Evolutionary conservation across 1,140 invertebrate species (phyloP).

Genomic region (Sitophilus oryzae): DNA sequence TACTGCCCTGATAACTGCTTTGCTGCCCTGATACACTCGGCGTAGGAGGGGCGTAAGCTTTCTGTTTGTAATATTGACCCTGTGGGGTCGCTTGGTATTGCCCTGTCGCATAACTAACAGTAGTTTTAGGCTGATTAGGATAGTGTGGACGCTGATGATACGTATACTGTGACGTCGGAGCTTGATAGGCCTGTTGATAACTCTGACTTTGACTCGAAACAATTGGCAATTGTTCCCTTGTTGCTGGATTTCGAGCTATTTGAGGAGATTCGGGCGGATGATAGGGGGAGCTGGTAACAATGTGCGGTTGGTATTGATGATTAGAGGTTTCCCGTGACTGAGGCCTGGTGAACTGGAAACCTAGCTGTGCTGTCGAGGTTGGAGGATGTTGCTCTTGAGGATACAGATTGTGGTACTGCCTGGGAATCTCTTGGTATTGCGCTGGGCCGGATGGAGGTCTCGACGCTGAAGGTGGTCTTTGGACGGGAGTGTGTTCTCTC

Average conservation of each 20-base stretch:
- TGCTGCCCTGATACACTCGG: not conserved
- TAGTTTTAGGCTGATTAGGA: slow-evolving; percentile 9
- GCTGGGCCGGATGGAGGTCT: slow-evolving; percentile 33
- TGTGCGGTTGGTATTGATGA: slow-evolving; percentile 32
- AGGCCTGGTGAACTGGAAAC: slow-evolving; percentile 30
- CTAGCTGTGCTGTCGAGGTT: slow-evolving; percentile 21
- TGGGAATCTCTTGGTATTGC: slow-evolving; percentile 24
- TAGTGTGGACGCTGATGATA: slow-evolving; percentile 23
- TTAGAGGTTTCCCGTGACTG: slow-evolving; percentile 33
- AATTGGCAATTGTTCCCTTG: slow-evolving; percentile 25
- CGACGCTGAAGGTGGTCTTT: slow-evolving; percentile 31
- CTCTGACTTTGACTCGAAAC: slow-evolving; percentile 16
- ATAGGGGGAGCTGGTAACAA: slow-evolving; percentile 28
- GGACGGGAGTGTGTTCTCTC: slow-evolving; percentile 27
- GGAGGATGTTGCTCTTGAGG: slow-evolving; percentile 23
- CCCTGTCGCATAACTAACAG: slow-evolving; percentile 6
- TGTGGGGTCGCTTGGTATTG: slow-evolving; percentile 8
- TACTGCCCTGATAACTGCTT: not conserved
- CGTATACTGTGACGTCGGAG: slow-evolving; percentile 30
- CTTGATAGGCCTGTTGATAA: slow-evolving; percentile 32
- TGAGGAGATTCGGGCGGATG: slow-evolving; percentile 30
- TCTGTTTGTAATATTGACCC: slow-evolving; percentile 15
- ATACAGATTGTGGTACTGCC: slow-evolving; percentile 19
- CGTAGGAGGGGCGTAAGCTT: slow-evolving; percentile 7
- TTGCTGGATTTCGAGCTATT: slow-evolving; percentile 25